Percentiles rank a stretch among this genome's conserved stretches.
phyloP scores from a whole-genome alignment of 2,113 vertebrate genomes.

The human region GRCh38 chr12:80839001-80839500 shows the following conservation, averaged over 20 bases:
- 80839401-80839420: not conserved
- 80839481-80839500: not conserved
- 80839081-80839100: not conserved
- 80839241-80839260: not conserved
- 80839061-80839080: not conserved
- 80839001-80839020: not conserved
- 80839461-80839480: not conserved
- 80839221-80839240: not conserved
- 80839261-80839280: not conserved
- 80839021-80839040: not conserved
- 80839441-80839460: not conserved
- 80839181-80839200: not conserved
- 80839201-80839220: not conserved
- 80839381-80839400: not conserved
- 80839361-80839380: not conserved
- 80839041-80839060: not conserved
- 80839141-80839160: not conserved
- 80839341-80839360: conserved; percentile 18
- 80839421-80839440: not conserved
- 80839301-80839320: not conserved
- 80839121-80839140: not conserved
- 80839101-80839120: not conserved
- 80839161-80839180: not conserved
- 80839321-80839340: not conserved
- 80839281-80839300: not conserved